phyloP scores from a whole-genome alignment of 2,888 invertebrate genomes.

The Orchestes rusci region DNA sequence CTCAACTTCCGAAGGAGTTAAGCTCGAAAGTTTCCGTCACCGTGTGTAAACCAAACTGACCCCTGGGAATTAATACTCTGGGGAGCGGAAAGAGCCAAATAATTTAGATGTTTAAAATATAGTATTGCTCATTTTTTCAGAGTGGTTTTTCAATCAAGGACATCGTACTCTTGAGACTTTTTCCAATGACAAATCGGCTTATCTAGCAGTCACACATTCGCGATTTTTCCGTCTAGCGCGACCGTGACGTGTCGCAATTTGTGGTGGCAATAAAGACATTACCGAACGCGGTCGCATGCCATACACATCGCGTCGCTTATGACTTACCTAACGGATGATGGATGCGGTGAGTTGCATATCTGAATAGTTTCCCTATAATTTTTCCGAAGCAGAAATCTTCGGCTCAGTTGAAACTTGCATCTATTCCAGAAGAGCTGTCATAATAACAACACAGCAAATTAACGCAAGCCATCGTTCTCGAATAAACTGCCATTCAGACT shows the following conservation, averaged over 20 bases:
- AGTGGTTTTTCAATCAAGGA: too few relatives aligned
- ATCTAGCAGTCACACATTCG: constrained; percentile 21
- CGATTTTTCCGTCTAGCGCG: constrained; percentile 24
- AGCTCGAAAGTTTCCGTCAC: constrained; percentile 20
- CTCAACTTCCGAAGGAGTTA: constrained; percentile 20
- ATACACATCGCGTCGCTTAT: constrained; percentile 19
- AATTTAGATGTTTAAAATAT: constrained; percentile 21
- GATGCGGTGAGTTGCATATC: constrained; percentile 5
- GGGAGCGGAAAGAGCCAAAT: constrained; percentile 11
- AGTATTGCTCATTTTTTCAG: constrained; percentile 3
- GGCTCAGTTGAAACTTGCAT: too few relatives aligned
- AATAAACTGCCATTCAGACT: constrained; percentile 10
- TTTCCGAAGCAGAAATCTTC: too few relatives aligned
- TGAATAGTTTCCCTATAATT: constrained; percentile 7
- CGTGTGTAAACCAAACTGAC: constrained; percentile 21
- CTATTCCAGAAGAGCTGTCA: too few relatives aligned
- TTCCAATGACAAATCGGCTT: constrained; percentile 10
- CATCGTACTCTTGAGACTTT: constrained; percentile 1
- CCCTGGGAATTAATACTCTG: constrained; percentile 16
- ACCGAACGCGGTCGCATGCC: constrained; percentile 14
- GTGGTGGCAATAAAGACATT: constrained; percentile 22
- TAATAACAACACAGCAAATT: too few relatives aligned
- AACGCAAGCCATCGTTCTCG: constrained; percentile 2
- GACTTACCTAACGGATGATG: constrained; percentile 13
- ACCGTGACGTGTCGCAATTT: constrained; percentile 22